Evolutionary conservation across 2,113 vertebrate species (phyloP).

Genomic region (Serinus canaria): DNA sequence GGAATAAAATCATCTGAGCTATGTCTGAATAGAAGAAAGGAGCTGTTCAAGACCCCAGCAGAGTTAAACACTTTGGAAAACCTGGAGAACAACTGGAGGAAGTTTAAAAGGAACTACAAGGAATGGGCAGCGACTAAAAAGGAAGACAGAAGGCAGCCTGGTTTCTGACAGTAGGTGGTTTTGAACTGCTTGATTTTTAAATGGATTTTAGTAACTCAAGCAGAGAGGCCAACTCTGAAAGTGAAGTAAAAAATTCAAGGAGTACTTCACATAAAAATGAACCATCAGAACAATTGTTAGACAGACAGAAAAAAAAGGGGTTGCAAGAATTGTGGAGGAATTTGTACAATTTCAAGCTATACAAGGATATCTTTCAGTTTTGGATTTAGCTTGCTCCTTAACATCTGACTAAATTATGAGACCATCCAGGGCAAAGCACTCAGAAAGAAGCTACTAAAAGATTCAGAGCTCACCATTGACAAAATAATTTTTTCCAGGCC

Average conservation of each 20-base stretch:
- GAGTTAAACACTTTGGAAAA: neutral
- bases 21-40: neutral
- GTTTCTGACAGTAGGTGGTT: constrained; percentile 22
- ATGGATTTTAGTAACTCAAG: constrained; percentile 29
- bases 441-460: neutral
- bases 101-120: constrained; percentile 20
- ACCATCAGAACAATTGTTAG: neutral
- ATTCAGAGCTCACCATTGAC: neutral
- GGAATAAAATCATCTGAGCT: neutral
- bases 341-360: neutral
- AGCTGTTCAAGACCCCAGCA: neutral
- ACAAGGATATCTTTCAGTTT: neutral
- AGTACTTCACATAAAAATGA: constrained; percentile 28
- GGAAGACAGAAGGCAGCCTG: neutral
- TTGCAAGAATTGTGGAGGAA: neutral
- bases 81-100: neutral
- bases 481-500: neutral
- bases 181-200: constrained; percentile 35
- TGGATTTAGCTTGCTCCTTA: neutral
- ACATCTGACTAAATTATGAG: neutral
- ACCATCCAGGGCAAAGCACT: neutral
- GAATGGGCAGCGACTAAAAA: neutral
- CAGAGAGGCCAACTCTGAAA: constrained; percentile 18
- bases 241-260: constrained; percentile 18
- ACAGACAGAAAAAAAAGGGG: neutral